Conservation (phyloP, 1,140 invertebrate species). For the Bemisia tabaci region DNA sequence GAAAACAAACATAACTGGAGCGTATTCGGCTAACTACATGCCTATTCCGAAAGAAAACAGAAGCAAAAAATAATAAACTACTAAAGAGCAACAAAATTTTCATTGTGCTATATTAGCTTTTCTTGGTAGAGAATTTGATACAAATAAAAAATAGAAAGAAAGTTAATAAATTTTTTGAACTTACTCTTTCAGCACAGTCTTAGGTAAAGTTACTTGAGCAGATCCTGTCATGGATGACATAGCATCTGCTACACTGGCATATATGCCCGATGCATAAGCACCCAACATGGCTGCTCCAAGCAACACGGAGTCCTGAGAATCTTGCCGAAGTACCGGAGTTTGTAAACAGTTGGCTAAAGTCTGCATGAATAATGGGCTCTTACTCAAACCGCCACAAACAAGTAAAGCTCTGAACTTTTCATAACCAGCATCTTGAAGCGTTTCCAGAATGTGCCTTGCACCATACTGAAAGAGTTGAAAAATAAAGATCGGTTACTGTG, state of each 20-base stretch:
- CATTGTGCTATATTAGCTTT: no score
- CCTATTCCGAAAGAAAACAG: no score
- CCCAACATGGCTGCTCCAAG: constrained; percentile 74
- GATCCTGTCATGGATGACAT: constrained; percentile 58
- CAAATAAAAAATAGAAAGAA: neutral
- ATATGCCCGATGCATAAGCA: constrained; percentile 53
- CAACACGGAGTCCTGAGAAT: constrained; percentile 66
- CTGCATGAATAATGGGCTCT: constrained; percentile 71
- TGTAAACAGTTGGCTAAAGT: constrained; percentile 72
- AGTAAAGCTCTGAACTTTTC: constrained; percentile 37
- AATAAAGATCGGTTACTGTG: no score
- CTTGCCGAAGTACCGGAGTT: constrained; percentile 52
- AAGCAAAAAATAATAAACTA: neutral
- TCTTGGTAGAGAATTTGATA: no score
- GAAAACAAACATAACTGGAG: no score
- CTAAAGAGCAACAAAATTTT: neutral
- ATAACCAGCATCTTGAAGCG: constrained; percentile 35
- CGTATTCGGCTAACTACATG: no score
- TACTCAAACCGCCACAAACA: constrained; percentile 78
- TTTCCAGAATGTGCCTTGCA: constrained; percentile 73
- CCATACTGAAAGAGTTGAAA: constrained; percentile 71
- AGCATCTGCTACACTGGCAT: constrained; percentile 44
- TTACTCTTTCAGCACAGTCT: neutral
- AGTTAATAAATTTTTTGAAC: neutral
- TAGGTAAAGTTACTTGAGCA: constrained; percentile 48